Conservation (phyloP, 2,797 vertebrate genomes). For the Ambastaia sidthimunki region DNA sequence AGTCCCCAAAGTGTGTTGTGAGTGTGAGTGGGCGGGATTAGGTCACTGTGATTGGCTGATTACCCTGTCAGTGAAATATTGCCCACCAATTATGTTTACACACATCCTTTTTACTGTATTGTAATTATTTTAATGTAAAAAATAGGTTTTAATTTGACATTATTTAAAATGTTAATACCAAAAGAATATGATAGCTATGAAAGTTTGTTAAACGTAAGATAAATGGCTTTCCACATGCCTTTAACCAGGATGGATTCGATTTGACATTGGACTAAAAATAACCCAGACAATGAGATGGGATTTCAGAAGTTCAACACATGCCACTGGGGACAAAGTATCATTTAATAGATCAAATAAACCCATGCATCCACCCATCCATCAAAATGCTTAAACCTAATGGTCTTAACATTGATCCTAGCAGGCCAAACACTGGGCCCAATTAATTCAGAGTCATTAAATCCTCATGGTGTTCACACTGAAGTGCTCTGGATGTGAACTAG, state of each 20-base stretch:
- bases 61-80: too few relatives aligned
- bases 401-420: neutral
- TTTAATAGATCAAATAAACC: constrained; percentile 4
- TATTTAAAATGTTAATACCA: neutral
- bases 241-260: neutral
- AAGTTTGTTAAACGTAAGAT: neutral
- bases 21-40: too few relatives aligned
- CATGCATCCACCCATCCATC: neutral
- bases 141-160: too few relatives aligned
- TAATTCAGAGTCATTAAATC: constrained; percentile 13
- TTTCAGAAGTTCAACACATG: neutral
- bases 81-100: too few relatives aligned
- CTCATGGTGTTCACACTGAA: constrained; percentile 19
- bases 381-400: neutral
- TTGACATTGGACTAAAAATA: too few relatives aligned
- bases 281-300: neutral
- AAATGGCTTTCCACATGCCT: neutral
- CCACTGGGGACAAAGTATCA: neutral
- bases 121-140: neutral
- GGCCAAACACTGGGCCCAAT: neutral
- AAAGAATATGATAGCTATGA: neutral
- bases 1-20: too few relatives aligned
- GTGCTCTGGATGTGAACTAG: constrained; percentile 40
- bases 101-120: too few relatives aligned
- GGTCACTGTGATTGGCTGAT: too few relatives aligned